phyloP scores from a whole-genome alignment of 23 tunicate species.

The Trididemnum clinides region DNA sequence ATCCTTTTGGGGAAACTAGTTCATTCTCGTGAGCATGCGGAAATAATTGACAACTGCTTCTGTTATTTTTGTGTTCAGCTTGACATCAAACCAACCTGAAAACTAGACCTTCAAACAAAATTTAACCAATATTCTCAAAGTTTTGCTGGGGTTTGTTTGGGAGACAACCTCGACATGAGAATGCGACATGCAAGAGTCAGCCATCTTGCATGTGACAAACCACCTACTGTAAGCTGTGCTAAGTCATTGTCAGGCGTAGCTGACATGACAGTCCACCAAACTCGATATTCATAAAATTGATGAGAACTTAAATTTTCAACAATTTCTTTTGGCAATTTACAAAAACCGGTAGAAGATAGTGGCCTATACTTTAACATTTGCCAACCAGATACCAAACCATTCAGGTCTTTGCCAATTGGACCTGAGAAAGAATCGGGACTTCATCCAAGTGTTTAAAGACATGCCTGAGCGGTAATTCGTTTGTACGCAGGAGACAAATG shows the following conservation, averaged over 20 bases:
- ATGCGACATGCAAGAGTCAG: constrained; percentile 24
- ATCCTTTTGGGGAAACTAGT: too few species aligned
- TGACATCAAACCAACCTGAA: constrained; percentile 23
- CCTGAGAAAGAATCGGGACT: constrained; percentile 39
- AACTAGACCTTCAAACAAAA: constrained; percentile 23
- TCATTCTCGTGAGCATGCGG: too few species aligned
- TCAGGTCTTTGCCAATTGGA: constrained; percentile 22
- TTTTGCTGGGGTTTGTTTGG: not conserved
- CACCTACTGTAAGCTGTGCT: not conserved
- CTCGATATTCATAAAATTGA: constrained; percentile 31
- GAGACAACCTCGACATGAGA: constrained; percentile 7
- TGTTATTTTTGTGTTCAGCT: not conserved
- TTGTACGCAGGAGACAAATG: constrained; percentile 12
- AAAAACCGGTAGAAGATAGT: not conserved
- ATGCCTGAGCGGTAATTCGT: constrained; percentile 32
- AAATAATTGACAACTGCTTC: constrained; percentile 22
- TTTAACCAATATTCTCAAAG: not conserved
- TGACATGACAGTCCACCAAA: constrained; percentile 14
- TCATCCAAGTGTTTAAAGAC: constrained; percentile 27
- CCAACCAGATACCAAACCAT: constrained; percentile 43
- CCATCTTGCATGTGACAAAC: constrained; percentile 40
- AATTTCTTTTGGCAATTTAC: constrained; percentile 25
- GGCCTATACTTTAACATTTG: constrained; percentile 1
- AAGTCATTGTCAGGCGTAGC: not conserved
- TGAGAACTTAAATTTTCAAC: constrained; percentile 21